phyloP scores from a whole-genome alignment of 1,140 invertebrate genomes.

The Samia ricini region DNA sequence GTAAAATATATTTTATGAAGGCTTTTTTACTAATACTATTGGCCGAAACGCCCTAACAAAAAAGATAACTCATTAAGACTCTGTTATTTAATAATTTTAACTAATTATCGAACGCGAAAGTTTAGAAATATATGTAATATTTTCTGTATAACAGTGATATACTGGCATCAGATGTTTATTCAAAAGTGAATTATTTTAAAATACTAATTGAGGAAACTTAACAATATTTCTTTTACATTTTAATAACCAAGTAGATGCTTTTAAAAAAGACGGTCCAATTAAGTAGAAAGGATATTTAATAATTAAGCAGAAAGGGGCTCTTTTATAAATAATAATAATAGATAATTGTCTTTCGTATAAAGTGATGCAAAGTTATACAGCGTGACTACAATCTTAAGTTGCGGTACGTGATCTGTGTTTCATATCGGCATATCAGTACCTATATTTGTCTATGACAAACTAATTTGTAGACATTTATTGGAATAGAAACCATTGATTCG shows the following conservation, averaged over 20 bases:
- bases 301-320: not conserved
- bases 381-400: slow-evolving; percentile 1
- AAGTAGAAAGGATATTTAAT: not conserved
- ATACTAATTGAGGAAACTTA: not conserved
- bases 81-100: too few species aligned
- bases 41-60: too few species aligned
- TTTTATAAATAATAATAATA: not conserved
- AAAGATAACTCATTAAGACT: too few species aligned
- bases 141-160: too few species aligned
- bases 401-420: slow-evolving; percentile 31
- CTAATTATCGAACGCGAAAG: too few species aligned
- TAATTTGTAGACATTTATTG: slow-evolving; percentile 33
- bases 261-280: not conserved
- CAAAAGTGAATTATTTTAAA: too few species aligned
- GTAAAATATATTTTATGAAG: too few species aligned
- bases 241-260: not conserved
- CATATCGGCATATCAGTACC: slow-evolving; percentile 5
- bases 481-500: slow-evolving; percentile 15
- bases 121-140: too few species aligned
- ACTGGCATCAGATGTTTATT: too few species aligned
- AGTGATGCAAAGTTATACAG: not conserved
- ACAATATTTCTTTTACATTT: not conserved
- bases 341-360: not conserved
- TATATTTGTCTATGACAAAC: slow-evolving; percentile 38
- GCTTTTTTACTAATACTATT: too few species aligned